These are phyloP conservation scores for Pachyrhynchus sulphureomaculatus DNA, from an alignment of 1,140 invertebrate species.

Conservation along the genomic window DNA sequence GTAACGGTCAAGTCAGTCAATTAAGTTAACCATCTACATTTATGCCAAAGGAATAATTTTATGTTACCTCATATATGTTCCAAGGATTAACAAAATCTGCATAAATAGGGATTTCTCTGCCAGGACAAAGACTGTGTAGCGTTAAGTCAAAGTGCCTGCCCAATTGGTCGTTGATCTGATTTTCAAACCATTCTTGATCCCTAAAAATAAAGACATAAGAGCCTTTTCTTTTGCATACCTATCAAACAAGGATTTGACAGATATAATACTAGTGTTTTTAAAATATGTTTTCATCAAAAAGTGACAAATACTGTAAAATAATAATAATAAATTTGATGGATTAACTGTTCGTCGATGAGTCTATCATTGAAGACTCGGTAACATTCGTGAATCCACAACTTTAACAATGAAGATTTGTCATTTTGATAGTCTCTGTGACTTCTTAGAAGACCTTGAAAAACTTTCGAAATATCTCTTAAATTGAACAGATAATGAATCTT, in stretches of 20 bases:
- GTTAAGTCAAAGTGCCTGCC: constrained; percentile 75
- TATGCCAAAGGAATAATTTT: too few relatives aligned
- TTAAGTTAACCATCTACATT: too few relatives aligned
- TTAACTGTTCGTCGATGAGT: constrained; percentile 71
- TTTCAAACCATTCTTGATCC: constrained; percentile 74
- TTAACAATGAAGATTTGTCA: constrained; percentile 66
- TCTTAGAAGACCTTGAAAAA: constrained; percentile 71
- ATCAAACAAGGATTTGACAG: too few relatives aligned
- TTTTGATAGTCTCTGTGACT: constrained; percentile 74
- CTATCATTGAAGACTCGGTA: constrained; percentile 82
- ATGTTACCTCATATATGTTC: constrained; percentile 73
- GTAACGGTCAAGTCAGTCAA: too few relatives aligned
- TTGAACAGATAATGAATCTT: constrained; percentile 91
- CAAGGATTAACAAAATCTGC: constrained; percentile 77
- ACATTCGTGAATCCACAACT: constrained; percentile 82
- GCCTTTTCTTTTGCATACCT: too few relatives aligned
- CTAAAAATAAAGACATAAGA: constrained; percentile 53
- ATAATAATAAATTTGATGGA: too few relatives aligned
- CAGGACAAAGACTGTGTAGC: constrained; percentile 76
- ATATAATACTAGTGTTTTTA: too few relatives aligned
- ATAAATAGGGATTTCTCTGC: constrained; percentile 72
- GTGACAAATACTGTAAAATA: background rate
- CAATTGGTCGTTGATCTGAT: constrained; percentile 68
- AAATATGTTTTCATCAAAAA: background rate
- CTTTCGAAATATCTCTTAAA: constrained; percentile 80